Conservation (phyloP, 1,140 invertebrate species). For the Sipha flava region DNA sequence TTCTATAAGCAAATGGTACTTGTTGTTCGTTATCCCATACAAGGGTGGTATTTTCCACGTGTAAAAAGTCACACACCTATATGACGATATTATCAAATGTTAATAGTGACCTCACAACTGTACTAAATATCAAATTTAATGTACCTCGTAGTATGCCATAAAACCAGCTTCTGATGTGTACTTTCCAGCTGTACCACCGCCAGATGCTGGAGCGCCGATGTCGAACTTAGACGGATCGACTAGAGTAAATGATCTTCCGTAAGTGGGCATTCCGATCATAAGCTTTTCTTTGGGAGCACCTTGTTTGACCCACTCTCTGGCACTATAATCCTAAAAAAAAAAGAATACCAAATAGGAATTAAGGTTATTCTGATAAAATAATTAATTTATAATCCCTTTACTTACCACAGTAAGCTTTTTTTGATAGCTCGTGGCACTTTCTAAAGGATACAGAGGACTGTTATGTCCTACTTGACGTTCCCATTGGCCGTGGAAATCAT, state of each 20-base stretch:
- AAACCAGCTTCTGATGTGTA: slow-evolving; percentile 84
- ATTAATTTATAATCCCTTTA: slow-evolving; percentile 35
- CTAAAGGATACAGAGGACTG: slow-evolving; percentile 77
- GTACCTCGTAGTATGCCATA: slow-evolving; percentile 84
- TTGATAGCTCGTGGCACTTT: slow-evolving; percentile 79
- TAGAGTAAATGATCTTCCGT: slow-evolving; percentile 90
- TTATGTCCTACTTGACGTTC: slow-evolving; percentile 86
- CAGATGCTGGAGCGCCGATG: slow-evolving; percentile 81
- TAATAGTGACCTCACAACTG: background rate
- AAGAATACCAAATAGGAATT: background rate
- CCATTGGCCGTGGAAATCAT: slow-evolving; percentile 91
- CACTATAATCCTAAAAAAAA: slow-evolving; percentile 68
- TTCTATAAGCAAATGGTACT: slow-evolving; percentile 85
- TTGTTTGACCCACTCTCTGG: slow-evolving; percentile 84
- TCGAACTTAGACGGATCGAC: slow-evolving; percentile 79
- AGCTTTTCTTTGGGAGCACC: slow-evolving; percentile 92
- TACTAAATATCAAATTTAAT: background rate
- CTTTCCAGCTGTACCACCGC: slow-evolving; percentile 72
- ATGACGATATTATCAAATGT: background rate
- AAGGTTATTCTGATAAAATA: background rate
- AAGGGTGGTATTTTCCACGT: slow-evolving; percentile 81
- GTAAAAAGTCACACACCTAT: slow-evolving; percentile 80
- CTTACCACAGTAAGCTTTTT: slow-evolving; percentile 82
- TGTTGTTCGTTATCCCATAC: slow-evolving; percentile 96
- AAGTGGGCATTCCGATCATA: slow-evolving; percentile 90